These are phyloP conservation scores for Sebastes hubbsi DNA, from an alignment of 2,797 vertebrate genomes.

Conservation along the genomic window DNA sequence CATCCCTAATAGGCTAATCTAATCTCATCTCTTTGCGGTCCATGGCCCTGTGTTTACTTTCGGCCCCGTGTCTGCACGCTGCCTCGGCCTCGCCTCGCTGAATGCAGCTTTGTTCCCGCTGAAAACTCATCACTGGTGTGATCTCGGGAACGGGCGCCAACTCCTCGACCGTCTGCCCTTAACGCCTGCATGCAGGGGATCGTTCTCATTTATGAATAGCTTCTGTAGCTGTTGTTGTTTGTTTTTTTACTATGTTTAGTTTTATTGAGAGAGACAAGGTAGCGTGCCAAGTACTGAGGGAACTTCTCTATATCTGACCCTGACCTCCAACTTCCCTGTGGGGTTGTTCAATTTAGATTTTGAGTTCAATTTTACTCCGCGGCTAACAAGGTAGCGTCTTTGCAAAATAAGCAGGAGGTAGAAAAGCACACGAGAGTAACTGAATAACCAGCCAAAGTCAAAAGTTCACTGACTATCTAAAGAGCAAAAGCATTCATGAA, in stretches of 20 bases:
- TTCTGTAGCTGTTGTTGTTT: slow-evolving; percentile 19
- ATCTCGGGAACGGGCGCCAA: slow-evolving; percentile 68
- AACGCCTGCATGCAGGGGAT: slow-evolving; percentile 42
- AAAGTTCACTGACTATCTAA: neutral
- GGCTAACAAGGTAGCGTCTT: neutral
- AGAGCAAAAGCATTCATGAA: neutral
- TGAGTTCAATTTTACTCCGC: neutral
- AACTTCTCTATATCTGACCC: neutral
- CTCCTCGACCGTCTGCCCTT: slow-evolving; percentile 47
- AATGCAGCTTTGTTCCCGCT: slow-evolving; percentile 70
- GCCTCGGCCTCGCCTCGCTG: slow-evolving; percentile 62
- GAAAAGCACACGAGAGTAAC: neutral
- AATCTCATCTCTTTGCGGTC: slow-evolving; percentile 80
- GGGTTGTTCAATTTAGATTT: neutral
- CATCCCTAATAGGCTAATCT: slow-evolving; percentile 84
- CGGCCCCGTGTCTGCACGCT: slow-evolving; percentile 70
- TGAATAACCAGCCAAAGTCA: slow-evolving; percentile 4
- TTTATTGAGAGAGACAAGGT: neutral
- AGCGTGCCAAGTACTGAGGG: neutral
- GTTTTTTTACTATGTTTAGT: slow-evolving; percentile 2
- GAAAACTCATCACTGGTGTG: slow-evolving; percentile 63
- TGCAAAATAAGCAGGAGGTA: neutral
- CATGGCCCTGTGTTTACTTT: slow-evolving; percentile 80
- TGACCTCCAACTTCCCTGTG: neutral
- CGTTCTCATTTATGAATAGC: neutral